These are phyloP conservation scores for Passer montanus DNA, from an alignment of 2,113 vertebrate genomes.

Conservation along the genomic window DNA sequence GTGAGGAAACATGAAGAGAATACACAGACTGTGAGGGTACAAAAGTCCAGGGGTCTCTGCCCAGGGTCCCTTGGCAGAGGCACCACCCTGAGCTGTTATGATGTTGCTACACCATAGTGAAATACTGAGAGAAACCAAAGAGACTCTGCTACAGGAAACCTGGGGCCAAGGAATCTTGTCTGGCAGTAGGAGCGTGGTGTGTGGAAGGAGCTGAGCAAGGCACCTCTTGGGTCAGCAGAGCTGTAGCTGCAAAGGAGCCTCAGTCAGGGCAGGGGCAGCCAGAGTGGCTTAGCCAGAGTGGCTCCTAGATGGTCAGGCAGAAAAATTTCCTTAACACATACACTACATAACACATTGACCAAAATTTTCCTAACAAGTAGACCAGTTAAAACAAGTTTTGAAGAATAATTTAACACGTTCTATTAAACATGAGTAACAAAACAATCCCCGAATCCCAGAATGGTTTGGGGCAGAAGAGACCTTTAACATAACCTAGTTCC, in stretches of 20 bases:
- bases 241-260: neutral
- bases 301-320: neutral
- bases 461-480: neutral
- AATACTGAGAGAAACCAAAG: neutral
- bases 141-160: neutral
- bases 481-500: neutral
- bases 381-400: neutral
- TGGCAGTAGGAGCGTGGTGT: neutral
- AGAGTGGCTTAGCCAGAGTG: neutral
- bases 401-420: neutral
- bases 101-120: neutral
- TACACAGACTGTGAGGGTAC: neutral
- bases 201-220: neutral
- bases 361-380: rapidly evolving
- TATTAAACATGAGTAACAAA: rapidly evolving
- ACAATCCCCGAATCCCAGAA: neutral
- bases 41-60: neutral
- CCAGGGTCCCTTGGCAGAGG: neutral
- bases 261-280: neutral
- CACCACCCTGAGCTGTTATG: neutral
- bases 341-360: rapidly evolving
- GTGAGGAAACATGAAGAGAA: neutral
- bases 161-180: neutral
- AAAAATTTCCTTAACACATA: neutral
- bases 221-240: neutral